A percentile compares a stretch with the other conserved stretches of the same genome.
Evolutionary conservation across 2,797 vertebrate species (phyloP).

Genomic region (Tenualosa ilisha): DNA sequence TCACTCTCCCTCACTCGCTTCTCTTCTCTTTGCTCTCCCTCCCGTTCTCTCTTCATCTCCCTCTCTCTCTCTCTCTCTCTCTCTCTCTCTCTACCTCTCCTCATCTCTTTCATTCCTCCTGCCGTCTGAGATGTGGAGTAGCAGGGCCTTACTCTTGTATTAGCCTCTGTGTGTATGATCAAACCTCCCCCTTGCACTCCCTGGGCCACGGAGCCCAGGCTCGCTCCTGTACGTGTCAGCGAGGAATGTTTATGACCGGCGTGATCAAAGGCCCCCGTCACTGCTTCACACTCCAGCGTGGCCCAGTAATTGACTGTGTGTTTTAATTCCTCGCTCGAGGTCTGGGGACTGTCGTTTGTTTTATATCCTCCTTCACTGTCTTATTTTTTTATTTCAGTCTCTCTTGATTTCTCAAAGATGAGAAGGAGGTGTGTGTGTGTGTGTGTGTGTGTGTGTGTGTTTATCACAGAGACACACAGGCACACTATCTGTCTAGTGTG

Average conservation of each 20-base stretch:
- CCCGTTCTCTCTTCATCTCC: background rate
- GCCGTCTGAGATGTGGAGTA: background rate
- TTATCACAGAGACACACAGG: too few relatives aligned
- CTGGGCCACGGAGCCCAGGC: background rate
- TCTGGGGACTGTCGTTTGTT: background rate
- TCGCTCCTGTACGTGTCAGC: background rate
- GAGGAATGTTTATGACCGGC: background rate
- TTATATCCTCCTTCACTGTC: background rate
- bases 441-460: background rate
- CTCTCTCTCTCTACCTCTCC: background rate
- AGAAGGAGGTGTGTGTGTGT: background rate
- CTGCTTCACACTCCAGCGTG: background rate
- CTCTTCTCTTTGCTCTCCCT: too few relatives aligned
- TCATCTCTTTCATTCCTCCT: background rate
- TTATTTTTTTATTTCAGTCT: background rate
- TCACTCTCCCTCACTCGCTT: background rate
- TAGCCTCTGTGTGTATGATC: slow-evolving; percentile 7
- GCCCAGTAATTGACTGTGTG: slow-evolving; percentile 7
- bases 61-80: background rate
- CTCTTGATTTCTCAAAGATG: background rate
- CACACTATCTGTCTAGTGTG: too few relatives aligned
- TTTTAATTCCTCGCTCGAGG: background rate
- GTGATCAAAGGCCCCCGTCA: slow-evolving; percentile 32
- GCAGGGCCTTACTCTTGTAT: background rate
- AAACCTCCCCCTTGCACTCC: background rate